Evolutionary conservation across 2,888 invertebrate species (phyloP), one percentile per base, ranked within the genome.

Genomic region (Antitype chi): DNA sequence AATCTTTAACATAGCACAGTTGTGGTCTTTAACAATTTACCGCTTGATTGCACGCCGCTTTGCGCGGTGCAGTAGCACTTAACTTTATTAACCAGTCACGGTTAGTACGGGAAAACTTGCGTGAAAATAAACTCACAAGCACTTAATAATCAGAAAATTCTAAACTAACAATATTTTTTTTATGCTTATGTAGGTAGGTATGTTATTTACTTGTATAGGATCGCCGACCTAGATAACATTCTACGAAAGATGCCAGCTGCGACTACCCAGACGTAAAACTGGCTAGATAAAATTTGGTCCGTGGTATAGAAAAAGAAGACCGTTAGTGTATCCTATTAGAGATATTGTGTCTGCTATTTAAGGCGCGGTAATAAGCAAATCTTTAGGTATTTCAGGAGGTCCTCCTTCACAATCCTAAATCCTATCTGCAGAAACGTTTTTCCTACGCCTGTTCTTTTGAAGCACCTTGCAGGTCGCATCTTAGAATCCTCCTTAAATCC

Each of bases 41-140:
- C 25, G 8, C 43, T 62, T 70, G 82, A 80, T 70, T 82, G 66
- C 78, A 32, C 38, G 55, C 55, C 38, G 57, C n/a, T 69, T 59
- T 66, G 47, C 43, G 78, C 52, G 57, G 43, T 64, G 66, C 57
- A 63, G 57, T 15, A 32, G 76, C 79, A 57, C 82, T 81, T 63
- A 63, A 47, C 82, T n/a, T 75, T 57, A 75, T 52, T 63, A 68
- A 32, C 62, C 55, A 63, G 57, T 20, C 38, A 57, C 52, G 49
- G 55, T 57, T 32, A 32, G 13, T 53, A 59, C 1, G n/a, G 17
- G 55, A 32, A 68, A 80, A 74, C 49, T 9, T 32, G 28, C 55
- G 11, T 43, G 32, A 43, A 60, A 60, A 53, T 60, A 47, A 59
- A 23, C 25, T 17, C 17, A 25, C 23, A 47, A 23, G 25, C 8